Evolutionary conservation across 2,888 invertebrate genomes (phyloP).

Genomic region (Sarcophaga rosellei): DNA sequence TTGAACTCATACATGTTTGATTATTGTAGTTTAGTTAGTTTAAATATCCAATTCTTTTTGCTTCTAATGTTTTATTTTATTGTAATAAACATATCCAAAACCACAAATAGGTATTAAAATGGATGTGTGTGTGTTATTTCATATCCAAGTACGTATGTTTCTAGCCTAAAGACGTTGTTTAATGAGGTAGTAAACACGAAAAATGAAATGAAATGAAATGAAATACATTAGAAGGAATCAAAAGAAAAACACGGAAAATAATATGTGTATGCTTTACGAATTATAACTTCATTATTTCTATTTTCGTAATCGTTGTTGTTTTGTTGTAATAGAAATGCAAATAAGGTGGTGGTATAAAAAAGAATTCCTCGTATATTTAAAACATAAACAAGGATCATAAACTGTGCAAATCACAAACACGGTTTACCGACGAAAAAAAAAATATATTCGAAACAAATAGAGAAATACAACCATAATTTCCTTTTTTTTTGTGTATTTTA

Average conservation of each 20-base stretch:
- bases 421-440: conserved; percentile 40
- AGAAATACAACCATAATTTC: conserved; percentile 20
- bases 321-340: conserved; percentile 61
- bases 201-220: conserved; percentile 26
- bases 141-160: neutral
- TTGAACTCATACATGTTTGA: conserved; percentile 12
- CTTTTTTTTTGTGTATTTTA: conserved; percentile 8
- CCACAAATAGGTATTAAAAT: neutral
- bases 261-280: conserved; percentile 19
- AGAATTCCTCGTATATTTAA: conserved; percentile 47
- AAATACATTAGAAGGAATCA: neutral
- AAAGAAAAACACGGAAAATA: conserved; percentile 5
- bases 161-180: conserved; percentile 31
- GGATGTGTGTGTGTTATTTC: neutral
- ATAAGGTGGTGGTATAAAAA: conserved; percentile 34
- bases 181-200: conserved; percentile 54
- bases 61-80: conserved; percentile 16
- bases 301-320: conserved; percentile 13
- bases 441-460: neutral
- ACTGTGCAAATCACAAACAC: conserved; percentile 60
- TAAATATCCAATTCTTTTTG: conserved; percentile 20
- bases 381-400: conserved; percentile 59
- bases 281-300: conserved; percentile 57
- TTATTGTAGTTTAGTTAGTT: conserved; percentile 27
- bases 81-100: neutral